Evolutionary conservation across 2,797 vertebrate genomes (phyloP), one percentile per base, ranked within the genome.

Genomic region (Sebastes vulpes): DNA sequence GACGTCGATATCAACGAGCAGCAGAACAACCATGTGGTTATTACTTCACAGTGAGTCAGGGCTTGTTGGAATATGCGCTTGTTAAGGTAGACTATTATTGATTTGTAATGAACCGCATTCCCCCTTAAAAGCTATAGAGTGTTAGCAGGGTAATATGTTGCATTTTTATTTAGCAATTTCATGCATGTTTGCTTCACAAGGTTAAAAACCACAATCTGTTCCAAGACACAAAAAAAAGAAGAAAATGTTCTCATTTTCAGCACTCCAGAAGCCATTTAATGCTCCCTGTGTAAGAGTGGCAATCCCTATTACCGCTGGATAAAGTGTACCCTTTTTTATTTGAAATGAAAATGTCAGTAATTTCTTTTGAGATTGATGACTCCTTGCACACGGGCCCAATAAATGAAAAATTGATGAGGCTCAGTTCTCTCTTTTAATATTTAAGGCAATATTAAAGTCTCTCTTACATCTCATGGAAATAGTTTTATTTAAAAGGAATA

Each of bases 381-480:
- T 96, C 93, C 96, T 96, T 95, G 94, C 96, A 95, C 92, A 84
- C 94, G 91, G 95, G 95, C 93, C 96, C 96, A 96, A 96, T 97
- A 96, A 97, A 97, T 97, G 96, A 97, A 97, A 97, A 96, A 97
- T 97, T 95, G 95, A 97, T 97, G 96, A 97, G 95, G 95, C 93
- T 93, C 95, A 94, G 96, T 96, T 96, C 96, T 95, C 95, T 96
- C 95, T 96, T 97, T 97, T 96, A 97, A 97, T 97, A 97, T 97
- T 97, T 96, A 97, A 97, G 96, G 96, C 96, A 96, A 96, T 97
- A 96, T 97, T 97, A 96, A 97, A 97, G 95, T 93, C 94, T 95
- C 94, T 95, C 94, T 94, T 95, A 94, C 94, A 94, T 95, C 93
- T 93, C 94, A 94, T 93, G 94, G 94, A 97, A 96, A 96, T 96